A percentile compares a stretch with the other conserved stretches of the same genome.
Evolutionary conservation across 2,797 vertebrate species (phyloP).

Genomic region (Simalia tracyae): DNA sequence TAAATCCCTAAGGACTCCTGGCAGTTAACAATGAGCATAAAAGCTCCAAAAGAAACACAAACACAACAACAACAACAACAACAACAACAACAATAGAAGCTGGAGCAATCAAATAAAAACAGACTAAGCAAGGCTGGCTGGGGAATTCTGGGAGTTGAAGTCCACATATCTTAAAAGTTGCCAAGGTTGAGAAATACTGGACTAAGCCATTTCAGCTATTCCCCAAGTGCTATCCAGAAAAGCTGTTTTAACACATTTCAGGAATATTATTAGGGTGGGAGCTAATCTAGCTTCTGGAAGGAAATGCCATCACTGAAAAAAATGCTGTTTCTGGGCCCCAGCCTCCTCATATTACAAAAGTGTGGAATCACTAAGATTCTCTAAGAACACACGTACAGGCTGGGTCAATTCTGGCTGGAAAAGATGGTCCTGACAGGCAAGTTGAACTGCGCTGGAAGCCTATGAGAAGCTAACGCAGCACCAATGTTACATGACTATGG

Average conservation of each 20-base stretch:
- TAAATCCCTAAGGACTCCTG: neutral
- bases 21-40: neutral
- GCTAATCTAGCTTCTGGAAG: neutral
- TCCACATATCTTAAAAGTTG: neutral
- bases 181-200: neutral
- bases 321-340: neutral
- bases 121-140: neutral
- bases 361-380: neutral
- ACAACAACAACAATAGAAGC: neutral
- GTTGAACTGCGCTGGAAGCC: neutral
- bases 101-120: neutral
- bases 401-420: neutral
- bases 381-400: neutral
- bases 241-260: neutral
- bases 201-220: neutral
- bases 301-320: neutral
- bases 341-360: neutral
- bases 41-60: neutral
- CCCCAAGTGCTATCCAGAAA: neutral
- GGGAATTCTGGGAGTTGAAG: neutral
- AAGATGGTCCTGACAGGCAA: neutral
- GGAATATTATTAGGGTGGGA: neutral
- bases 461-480: neutral
- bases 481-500: neutral
- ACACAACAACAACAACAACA: neutral